These are phyloP conservation scores for Troides aeacus DNA, from an alignment of 2,888 invertebrate species.

Conservation along the genomic window DNA sequence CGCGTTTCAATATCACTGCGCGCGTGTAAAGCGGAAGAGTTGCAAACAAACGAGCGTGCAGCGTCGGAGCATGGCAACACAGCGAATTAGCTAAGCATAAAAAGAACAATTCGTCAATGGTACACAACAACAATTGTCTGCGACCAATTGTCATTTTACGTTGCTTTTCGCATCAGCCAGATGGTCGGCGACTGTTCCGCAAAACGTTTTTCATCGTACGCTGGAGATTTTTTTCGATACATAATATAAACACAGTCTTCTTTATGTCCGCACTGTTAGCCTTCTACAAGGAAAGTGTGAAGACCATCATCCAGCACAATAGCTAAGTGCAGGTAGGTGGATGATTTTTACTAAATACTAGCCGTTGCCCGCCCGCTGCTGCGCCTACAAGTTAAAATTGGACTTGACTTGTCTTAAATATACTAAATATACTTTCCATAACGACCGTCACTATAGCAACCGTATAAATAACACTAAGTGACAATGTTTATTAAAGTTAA, in stretches of 20 bases:
- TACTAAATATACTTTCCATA: too few species aligned
- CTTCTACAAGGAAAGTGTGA: too few species aligned
- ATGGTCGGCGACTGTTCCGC: conserved; percentile 65
- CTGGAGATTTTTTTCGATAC: not conserved
- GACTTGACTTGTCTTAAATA: too few species aligned
- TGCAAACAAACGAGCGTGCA: conserved; percentile 26
- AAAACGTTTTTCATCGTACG: conserved; percentile 11
- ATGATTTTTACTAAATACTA: too few species aligned
- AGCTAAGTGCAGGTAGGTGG: too few species aligned
- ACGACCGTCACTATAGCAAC: too few species aligned
- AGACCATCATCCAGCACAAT: too few species aligned
- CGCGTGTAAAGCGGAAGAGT: conserved; percentile 6
- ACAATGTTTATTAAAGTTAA: too few species aligned
- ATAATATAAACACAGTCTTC: not conserved
- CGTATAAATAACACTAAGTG: too few species aligned
- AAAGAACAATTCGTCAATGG: conserved; percentile 23
- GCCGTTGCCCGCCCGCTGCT: too few species aligned
- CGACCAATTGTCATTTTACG: conserved; percentile 70
- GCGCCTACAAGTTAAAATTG: too few species aligned
- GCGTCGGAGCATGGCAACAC: conserved; percentile 28
- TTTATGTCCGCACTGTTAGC: too few species aligned
- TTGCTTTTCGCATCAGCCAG: conserved; percentile 57
- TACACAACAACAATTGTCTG: conserved; percentile 71
- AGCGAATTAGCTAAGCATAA: conserved; percentile 11
- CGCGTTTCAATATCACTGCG: not conserved